Evolutionary conservation across 2,797 vertebrate species (phyloP).

Genomic region (Nasua narica): DNA sequence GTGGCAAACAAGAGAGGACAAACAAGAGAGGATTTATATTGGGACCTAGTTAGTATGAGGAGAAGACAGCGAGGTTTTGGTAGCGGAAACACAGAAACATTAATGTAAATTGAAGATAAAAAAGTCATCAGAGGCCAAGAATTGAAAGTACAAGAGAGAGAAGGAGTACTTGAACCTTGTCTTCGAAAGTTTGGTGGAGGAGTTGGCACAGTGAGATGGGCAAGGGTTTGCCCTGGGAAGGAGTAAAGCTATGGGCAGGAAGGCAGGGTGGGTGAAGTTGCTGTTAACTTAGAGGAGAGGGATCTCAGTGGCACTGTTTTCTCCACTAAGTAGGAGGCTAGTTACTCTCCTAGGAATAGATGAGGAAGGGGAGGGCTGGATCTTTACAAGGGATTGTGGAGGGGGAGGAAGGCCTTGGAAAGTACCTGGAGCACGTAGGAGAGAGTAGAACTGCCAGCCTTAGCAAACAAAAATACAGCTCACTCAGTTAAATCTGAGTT

Average conservation of each 20-base stretch:
- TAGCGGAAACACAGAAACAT: background rate
- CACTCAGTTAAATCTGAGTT: background rate
- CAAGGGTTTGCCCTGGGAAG: background rate
- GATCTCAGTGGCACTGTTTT: background rate
- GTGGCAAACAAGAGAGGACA: background rate
- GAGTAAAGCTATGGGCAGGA: background rate
- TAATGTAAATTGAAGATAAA: background rate
- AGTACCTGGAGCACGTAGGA: background rate
- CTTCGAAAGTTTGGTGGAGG: background rate
- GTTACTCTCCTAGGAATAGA: background rate
- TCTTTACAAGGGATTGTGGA: background rate
- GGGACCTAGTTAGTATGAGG: background rate
- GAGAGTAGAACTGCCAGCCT: background rate
- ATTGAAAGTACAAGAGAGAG: background rate
- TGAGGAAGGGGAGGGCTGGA: background rate
- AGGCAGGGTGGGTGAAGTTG: background rate
- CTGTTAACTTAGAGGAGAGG: background rate
- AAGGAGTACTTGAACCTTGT: background rate
- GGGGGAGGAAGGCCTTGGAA: background rate
- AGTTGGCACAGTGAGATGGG: fast-evolving
- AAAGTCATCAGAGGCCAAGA: background rate
- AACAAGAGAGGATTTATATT: background rate
- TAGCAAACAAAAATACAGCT: background rate
- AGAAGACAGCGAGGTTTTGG: background rate
- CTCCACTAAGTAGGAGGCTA: background rate